Conservation (phyloP, 1,140 invertebrate species). For the Pentalonia nigronervosa region DNA sequence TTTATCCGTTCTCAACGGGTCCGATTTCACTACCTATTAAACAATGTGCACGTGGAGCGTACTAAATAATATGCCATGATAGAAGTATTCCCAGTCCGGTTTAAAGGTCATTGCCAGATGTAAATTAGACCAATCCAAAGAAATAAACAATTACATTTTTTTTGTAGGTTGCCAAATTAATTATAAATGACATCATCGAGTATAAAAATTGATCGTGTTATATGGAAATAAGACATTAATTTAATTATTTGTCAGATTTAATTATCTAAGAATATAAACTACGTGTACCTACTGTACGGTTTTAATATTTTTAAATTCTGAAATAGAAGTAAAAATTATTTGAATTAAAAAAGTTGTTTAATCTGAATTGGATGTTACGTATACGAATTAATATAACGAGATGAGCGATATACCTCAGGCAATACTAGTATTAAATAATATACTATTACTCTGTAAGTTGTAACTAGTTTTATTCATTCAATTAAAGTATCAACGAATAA, state of each 20-base stretch:
- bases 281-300: not conserved
- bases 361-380: not conserved
- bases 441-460: not conserved
- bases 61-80: not conserved
- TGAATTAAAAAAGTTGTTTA: not conserved
- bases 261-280: not conserved
- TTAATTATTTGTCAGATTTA: not conserved
- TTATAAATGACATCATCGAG: not conserved
- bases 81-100: not conserved
- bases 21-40: constrained; percentile 28
- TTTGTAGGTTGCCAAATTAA: not conserved
- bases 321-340: not conserved
- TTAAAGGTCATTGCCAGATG: constrained; percentile 43
- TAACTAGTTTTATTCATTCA: not conserved
- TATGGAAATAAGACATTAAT: not conserved
- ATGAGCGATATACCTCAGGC: not conserved
- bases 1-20: constrained; percentile 29
- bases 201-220: not conserved
- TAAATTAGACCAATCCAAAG: constrained; percentile 9
- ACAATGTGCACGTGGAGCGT: not conserved
- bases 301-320: not conserved
- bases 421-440: not conserved
- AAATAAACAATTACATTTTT: not conserved
- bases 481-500: not conserved
- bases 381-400: not conserved